Conservation (phyloP, 2,888 invertebrate species). For the Lasioglossum vierecki region DNA sequence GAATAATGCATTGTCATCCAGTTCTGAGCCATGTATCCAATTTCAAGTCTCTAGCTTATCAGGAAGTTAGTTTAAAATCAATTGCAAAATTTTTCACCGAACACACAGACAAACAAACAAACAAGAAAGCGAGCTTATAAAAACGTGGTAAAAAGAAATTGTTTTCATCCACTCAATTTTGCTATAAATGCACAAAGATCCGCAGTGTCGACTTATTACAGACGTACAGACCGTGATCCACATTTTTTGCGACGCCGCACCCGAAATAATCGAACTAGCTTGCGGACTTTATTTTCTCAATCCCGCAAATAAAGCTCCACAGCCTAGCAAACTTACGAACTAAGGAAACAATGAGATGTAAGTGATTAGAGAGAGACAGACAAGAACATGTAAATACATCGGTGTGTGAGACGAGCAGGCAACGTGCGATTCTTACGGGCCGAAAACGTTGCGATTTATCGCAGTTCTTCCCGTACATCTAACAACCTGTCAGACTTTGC, state of each 20-base stretch:
- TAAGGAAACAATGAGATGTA: neutral
- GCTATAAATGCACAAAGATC: too few relatives aligned
- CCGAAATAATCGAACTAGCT: neutral
- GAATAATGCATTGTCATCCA: too few relatives aligned
- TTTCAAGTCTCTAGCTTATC: too few relatives aligned
- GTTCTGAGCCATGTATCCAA: too few relatives aligned
- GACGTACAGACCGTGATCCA: neutral
- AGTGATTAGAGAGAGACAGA: neutral
- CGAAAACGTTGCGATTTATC: neutral
- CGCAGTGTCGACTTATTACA: too few relatives aligned
- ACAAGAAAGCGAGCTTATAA: too few relatives aligned
- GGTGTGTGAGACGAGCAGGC: neutral
- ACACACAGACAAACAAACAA: too few relatives aligned
- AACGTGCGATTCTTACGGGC: neutral
- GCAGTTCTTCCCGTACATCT: neutral
- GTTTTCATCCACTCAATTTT: too few relatives aligned
- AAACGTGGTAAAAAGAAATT: too few relatives aligned
- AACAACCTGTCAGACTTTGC: neutral
- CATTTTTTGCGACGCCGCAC: neutral
- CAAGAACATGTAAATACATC: neutral
- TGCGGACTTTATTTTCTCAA: neutral
- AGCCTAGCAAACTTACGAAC: neutral
- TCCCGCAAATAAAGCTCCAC: neutral
- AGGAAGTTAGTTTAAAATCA: too few relatives aligned
- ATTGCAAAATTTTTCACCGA: too few relatives aligned